These are phyloP conservation scores for Drosophila oshimai DNA, from an alignment of 1,140 invertebrate genomes.

Conservation along the genomic window DNA sequence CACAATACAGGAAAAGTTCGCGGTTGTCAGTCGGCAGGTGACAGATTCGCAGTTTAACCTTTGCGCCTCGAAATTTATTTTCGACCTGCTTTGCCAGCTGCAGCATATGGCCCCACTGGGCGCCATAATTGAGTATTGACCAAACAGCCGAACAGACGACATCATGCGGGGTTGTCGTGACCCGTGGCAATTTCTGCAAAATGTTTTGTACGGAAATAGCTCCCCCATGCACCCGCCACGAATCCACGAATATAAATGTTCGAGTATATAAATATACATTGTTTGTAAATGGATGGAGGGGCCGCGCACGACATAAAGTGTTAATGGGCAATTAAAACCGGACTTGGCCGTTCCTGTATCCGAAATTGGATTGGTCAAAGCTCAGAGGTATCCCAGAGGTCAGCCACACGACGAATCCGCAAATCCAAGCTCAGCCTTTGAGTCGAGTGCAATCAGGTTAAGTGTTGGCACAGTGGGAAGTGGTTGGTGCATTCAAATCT, in stretches of 20 bases:
- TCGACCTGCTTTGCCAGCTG: slow-evolving; percentile 9
- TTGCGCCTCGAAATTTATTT: slow-evolving; percentile 19
- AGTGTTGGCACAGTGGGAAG: slow-evolving; percentile 39
- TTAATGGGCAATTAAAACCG: slow-evolving; percentile 57
- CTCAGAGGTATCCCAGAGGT: slow-evolving; percentile 4
- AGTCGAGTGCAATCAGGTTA: slow-evolving; percentile 62
- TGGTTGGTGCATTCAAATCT: too few species aligned
- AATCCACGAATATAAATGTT: slow-evolving; percentile 20
- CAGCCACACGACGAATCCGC: slow-evolving; percentile 37
- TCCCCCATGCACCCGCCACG: neutral
- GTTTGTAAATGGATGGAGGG: neutral
- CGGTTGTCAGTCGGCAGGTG: slow-evolving; percentile 27
- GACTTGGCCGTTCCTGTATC: neutral
- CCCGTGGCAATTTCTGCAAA: slow-evolving; percentile 51
- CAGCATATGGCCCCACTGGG: slow-evolving; percentile 11
- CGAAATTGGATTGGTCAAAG: slow-evolving; percentile 30
- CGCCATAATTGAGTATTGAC: slow-evolving; percentile 66
- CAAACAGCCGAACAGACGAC: slow-evolving; percentile 57
- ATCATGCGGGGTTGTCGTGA: slow-evolving; percentile 45
- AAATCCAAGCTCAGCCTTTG: slow-evolving; percentile 61
- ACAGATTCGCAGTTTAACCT: slow-evolving; percentile 63
- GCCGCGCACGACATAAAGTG: slow-evolving; percentile 30
- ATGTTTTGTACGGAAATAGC: slow-evolving; percentile 45
- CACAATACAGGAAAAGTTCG: slow-evolving; percentile 36
- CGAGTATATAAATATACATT: slow-evolving; percentile 13